These are phyloP conservation scores for Antechinus flavipes DNA, from an alignment of 2,113 vertebrate species.

Conservation along the genomic window DNA sequence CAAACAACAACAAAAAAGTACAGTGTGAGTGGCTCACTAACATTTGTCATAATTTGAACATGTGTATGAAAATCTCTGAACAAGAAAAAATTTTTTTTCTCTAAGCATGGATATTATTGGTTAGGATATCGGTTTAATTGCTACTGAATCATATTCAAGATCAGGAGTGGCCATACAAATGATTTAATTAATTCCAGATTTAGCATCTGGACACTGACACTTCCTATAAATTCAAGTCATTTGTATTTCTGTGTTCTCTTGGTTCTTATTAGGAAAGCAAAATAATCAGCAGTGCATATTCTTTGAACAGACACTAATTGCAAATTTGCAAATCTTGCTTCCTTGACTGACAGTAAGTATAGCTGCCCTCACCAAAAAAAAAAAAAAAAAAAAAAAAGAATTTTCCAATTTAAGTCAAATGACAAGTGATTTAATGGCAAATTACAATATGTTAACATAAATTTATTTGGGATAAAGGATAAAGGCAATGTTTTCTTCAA, in stretches of 20 bases:
- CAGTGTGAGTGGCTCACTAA: constrained; percentile 36
- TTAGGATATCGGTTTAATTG: constrained; percentile 68
- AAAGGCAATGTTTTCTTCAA: background rate
- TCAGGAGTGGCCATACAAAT: constrained; percentile 54
- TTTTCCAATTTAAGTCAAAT: constrained; percentile 22
- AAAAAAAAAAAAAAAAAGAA: background rate
- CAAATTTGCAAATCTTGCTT: constrained; percentile 24
- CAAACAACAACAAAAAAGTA: background rate
- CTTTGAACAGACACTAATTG: constrained; percentile 40
- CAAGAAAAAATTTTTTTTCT: constrained; percentile 1
- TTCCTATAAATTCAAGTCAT: constrained; percentile 61
- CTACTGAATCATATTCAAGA: constrained; percentile 70
- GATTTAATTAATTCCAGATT: constrained; percentile 72
- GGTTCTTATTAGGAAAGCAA: constrained; percentile 57
- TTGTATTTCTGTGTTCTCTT: constrained; percentile 50
- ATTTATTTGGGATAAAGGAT: background rate
- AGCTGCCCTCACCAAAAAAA: background rate
- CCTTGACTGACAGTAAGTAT: background rate
- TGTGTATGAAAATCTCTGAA: constrained; percentile 32
- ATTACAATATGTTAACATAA: constrained; percentile 23
- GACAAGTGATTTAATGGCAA: constrained; percentile 23
- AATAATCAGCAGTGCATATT: constrained; percentile 30
- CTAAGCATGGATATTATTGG: constrained; percentile 16
- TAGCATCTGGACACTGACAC: constrained; percentile 60
- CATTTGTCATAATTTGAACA: constrained; percentile 44